Conservation (phyloP, 2,797 vertebrate genomes). For the Erpetoichthys calabaricus region DNA sequence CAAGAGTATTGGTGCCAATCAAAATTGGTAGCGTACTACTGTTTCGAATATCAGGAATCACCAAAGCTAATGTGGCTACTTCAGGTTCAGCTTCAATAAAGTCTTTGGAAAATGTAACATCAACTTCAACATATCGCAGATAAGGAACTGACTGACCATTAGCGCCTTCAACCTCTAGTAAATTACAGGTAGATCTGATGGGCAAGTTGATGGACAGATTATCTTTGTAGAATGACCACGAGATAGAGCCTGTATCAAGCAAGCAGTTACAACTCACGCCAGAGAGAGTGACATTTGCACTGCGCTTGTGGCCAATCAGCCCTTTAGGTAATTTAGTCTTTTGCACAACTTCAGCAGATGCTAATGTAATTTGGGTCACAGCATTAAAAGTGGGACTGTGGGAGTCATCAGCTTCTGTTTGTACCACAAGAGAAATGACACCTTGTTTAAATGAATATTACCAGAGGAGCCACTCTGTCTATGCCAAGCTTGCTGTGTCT, state of each 20-base stretch:
- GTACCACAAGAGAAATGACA: conserved; percentile 9
- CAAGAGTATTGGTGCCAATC: conserved; percentile 5
- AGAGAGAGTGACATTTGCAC: not conserved
- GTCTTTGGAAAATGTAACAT: conserved; percentile 9
- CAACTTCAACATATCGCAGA: too few relatives aligned
- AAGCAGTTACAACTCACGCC: conserved; percentile 5
- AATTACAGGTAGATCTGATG: conserved; percentile 4
- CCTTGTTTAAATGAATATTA: too few relatives aligned
- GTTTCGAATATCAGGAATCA: conserved; percentile 4
- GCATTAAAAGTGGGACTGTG: too few relatives aligned
- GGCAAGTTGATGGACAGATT: conserved; percentile 1
- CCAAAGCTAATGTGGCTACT: conserved; percentile 6
- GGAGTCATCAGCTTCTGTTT: not conserved
- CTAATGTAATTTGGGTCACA: not conserved
- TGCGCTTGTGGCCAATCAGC: conserved; percentile 3
- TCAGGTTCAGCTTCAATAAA: conserved; percentile 1
- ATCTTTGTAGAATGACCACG: conserved; percentile 9
- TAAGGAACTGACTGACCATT: conserved; percentile 10
- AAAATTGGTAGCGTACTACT: not conserved
- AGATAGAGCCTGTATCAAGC: conserved; percentile 8
- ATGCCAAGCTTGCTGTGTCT: conserved; percentile 3
- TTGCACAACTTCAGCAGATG: too few relatives aligned
- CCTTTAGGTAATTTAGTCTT: conserved; percentile 4
- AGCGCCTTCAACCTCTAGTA: conserved; percentile 12
- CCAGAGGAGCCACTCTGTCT: not conserved